Base-by-base conservation (phyloP, 2,888 invertebrate genomes). In the Chrysodeixis includens region DNA sequence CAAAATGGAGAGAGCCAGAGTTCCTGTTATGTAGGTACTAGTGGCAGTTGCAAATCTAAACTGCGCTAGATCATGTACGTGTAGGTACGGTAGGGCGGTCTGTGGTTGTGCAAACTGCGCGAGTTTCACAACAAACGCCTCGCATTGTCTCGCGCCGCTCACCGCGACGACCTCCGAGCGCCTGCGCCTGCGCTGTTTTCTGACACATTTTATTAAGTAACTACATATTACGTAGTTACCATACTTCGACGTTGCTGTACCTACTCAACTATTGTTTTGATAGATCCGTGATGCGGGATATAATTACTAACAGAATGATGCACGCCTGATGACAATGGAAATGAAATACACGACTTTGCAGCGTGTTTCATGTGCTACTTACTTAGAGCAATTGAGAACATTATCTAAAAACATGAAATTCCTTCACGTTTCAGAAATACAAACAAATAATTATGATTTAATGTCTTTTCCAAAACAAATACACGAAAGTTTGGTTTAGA, bases 81-180 rank as follows among this genome's bases (percentile, higher is more conserved):
- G 66, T 69, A 83, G 79, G 81, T 81, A 84, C 77, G 83, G 84
- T 86, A 89, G 90, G 88, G 88, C 89, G 86, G 83, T 81, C 82
- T 81, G 81, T 71, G 85, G 90, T 93, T 93, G 92, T 91, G 94
- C 90, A 93, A 94, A 92, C 90, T 87, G 89, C 83, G 88, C 86
- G 85, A 86, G 89, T 93, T 94, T 92, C 94, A 90, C 92, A 94
- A 94, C 91, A 85, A 86, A 88, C 90, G 90, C 90, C 93, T 92
- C 92, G 93, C 89, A 94, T 94, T 94, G 94, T 95, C 93, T 94
- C 91, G 90, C 90, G 92, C 94, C 94, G 92, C 91, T 94, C 94
- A 93, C 94, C 88, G 90, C 89, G 90, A 89, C 92, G 93, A 91
- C 93, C 94, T 93, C 92, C 91, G 90, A 77, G 72, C 78, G 83